Evolutionary conservation across 2,888 invertebrate species (phyloP).

Genomic region (Gari tellinella): DNA sequence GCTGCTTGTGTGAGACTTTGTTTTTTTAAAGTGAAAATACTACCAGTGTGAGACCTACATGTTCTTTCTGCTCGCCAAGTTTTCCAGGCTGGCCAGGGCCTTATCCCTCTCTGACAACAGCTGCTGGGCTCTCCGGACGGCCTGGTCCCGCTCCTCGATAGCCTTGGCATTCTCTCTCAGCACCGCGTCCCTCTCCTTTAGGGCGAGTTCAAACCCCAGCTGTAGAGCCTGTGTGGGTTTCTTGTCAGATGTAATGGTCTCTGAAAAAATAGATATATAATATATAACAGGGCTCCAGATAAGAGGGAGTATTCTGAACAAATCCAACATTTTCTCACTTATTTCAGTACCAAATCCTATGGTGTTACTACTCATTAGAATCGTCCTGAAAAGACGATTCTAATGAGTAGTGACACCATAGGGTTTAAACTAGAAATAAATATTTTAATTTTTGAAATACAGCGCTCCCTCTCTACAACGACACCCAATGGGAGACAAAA

Average conservation of each 20-base stretch:
- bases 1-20: too few species aligned
- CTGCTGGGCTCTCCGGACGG: slow-evolving; percentile 75
- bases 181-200: slow-evolving; percentile 82
- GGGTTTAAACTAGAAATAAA: too few species aligned
- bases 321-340: too few species aligned
- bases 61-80: slow-evolving; percentile 71
- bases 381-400: too few species aligned
- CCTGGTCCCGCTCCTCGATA: slow-evolving; percentile 78
- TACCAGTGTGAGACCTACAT: slow-evolving; percentile 38
- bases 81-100: slow-evolving; percentile 77
- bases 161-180: slow-evolving; percentile 82
- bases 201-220: slow-evolving; percentile 82
- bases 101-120: slow-evolving; percentile 79
- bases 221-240: slow-evolving; percentile 81
- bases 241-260: slow-evolving; percentile 68
- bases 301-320: too few species aligned
- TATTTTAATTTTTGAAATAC: too few species aligned
- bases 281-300: not conserved
- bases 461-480: too few species aligned
- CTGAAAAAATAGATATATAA: slow-evolving; percentile 40
- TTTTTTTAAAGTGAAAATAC: too few species aligned
- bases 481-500: too few species aligned
- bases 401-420: too few species aligned
- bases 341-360: too few species aligned
- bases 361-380: too few species aligned